These are phyloP conservation scores for Suricata suricatta DNA, from an alignment of 2,113 vertebrate genomes.

Conservation along the genomic window DNA sequence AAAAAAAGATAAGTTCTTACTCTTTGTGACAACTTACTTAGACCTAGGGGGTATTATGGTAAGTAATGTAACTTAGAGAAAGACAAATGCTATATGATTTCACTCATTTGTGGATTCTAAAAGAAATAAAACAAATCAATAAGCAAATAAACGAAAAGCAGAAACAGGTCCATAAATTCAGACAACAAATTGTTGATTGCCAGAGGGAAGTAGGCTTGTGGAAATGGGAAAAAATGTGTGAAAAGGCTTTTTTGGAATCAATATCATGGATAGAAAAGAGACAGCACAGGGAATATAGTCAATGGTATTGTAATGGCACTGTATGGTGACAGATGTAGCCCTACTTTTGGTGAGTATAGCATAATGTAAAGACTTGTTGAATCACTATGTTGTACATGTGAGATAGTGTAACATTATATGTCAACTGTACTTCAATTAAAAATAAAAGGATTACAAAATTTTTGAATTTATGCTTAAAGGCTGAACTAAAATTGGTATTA, in stretches of 20 bases:
- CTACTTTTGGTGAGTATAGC: background rate
- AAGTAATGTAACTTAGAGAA: background rate
- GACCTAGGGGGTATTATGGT: background rate
- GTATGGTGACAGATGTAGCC: background rate
- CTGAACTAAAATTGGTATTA: background rate
- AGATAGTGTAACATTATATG: background rate
- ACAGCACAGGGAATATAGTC: background rate
- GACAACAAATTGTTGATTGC: background rate
- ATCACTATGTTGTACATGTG: background rate
- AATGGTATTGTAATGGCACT: background rate
- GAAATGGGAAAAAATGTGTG: background rate
- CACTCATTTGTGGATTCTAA: background rate
- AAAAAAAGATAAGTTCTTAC: background rate
- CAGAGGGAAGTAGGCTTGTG: background rate
- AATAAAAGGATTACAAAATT: background rate
- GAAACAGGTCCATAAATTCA: background rate
- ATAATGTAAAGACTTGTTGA: background rate
- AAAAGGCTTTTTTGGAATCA: background rate
- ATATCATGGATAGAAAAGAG: background rate
- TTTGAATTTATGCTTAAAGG: background rate
- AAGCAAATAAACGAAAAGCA: background rate
- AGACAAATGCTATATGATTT: background rate
- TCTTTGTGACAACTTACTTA: background rate
- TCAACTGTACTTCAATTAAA: background rate
- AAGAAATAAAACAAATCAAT: background rate